phyloP scores from a whole-genome alignment of 2,888 invertebrate genomes.

The Eueremaeus valkanovi region DNA sequence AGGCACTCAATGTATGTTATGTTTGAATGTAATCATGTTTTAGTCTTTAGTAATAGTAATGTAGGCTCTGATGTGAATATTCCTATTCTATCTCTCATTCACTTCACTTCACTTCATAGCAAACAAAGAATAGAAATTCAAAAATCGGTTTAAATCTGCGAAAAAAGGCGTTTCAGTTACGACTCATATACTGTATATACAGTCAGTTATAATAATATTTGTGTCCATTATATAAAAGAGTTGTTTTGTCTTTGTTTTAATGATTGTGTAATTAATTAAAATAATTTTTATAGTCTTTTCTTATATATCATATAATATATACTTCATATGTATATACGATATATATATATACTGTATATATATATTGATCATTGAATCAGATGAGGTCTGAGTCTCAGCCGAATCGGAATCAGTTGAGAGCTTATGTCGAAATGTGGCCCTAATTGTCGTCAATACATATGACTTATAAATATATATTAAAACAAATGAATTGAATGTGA shows the following conservation, averaged over 20 bases:
- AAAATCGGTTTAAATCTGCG: too few species aligned
- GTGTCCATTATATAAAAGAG: not conserved
- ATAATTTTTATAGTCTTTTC: not conserved
- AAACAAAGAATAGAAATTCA: too few species aligned
- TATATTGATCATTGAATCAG: not conserved
- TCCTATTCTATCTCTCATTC: too few species aligned
- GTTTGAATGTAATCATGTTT: not conserved
- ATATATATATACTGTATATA: too few species aligned
- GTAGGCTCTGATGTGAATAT: not conserved
- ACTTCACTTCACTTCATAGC: too few species aligned
- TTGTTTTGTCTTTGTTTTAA: not conserved
- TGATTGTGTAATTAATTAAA: not conserved
- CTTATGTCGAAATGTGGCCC: constrained; percentile 13
- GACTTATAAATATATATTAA: constrained; percentile 20
- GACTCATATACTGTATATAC: too few species aligned
- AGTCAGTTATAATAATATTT: not conserved
- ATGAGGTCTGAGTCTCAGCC: constrained; percentile 15
- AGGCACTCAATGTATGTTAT: constrained; percentile 17
- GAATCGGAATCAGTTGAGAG: not conserved
- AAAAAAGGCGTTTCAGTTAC: not conserved
- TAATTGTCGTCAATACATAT: constrained; percentile 29
- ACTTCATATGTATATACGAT: too few species aligned
- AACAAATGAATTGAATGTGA: constrained; percentile 1
- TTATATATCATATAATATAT: constrained; percentile 9
- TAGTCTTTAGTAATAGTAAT: not conserved